A percentile compares a stretch with the other conserved stretches of the same genome.
Conservation (phyloP, 2,113 vertebrate species). For the Oxygymnocypris stewartii region DNA sequence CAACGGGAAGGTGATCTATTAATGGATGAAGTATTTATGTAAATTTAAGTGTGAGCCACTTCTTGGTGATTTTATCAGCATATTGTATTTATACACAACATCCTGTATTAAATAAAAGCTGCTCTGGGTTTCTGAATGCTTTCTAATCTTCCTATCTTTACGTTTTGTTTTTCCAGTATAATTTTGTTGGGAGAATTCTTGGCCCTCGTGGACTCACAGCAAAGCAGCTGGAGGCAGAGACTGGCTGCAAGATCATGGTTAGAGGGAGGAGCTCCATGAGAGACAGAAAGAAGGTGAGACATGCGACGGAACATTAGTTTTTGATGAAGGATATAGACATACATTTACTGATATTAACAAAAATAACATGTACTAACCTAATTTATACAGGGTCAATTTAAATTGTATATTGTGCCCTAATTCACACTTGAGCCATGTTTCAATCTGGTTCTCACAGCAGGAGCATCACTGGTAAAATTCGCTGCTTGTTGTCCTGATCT, state of each 20-base stretch:
- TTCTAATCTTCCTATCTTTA: conserved; percentile 51
- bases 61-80: neutral
- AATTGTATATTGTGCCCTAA: neutral
- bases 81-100: neutral
- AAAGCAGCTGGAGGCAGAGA: conserved; percentile 83
- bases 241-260: conserved; percentile 85
- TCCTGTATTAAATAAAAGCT: neutral
- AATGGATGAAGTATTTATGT: too few relatives aligned
- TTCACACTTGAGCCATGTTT: neutral
- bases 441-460: neutral
- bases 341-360: neutral
- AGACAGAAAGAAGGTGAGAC: conserved; percentile 82
- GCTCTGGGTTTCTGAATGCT: neutral
- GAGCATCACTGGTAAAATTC: neutral
- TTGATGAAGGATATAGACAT: neutral
- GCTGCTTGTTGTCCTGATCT: neutral
- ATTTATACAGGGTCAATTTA: neutral
- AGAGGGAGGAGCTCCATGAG: conserved; percentile 84
- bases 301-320: neutral
- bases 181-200: conserved; percentile 83
- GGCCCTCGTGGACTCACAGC: conserved; percentile 82
- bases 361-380: neutral
- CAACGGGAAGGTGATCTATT: neutral
- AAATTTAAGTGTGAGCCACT: too few relatives aligned
- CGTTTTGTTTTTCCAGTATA: conserved; percentile 71